These are phyloP conservation scores for Episyrphus balteatus DNA, from an alignment of 1,140 invertebrate genomes.

Conservation along the genomic window DNA sequence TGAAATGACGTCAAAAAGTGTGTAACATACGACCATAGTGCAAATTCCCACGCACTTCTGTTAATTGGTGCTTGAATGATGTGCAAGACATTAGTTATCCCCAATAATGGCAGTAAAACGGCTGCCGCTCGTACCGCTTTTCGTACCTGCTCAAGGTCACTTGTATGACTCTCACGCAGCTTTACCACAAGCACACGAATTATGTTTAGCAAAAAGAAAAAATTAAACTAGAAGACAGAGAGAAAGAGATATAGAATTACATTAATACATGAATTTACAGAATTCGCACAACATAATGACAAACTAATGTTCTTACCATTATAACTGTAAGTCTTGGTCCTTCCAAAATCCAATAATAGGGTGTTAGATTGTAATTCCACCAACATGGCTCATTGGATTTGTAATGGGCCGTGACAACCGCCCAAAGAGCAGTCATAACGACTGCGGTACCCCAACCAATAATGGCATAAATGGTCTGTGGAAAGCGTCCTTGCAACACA, in stretches of 20 bases:
- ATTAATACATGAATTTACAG: neutral
- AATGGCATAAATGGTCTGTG: conserved; percentile 56
- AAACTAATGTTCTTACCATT: conserved; percentile 37
- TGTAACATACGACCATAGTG: conserved; percentile 66
- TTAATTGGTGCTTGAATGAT: conserved; percentile 57
- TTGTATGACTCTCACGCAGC: conserved; percentile 60
- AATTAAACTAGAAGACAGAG: conserved; percentile 56
- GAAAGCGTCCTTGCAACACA: conserved; percentile 65
- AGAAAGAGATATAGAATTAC: conserved; percentile 23
- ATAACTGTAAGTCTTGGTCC: conserved; percentile 68
- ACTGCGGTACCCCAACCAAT: conserved; percentile 75
- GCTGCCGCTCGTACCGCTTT: conserved; percentile 71
- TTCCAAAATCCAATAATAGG: conserved; percentile 79
- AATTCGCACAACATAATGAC: neutral
- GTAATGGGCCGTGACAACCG: conserved; percentile 47
- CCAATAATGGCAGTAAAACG: conserved; percentile 68
- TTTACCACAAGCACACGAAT: conserved; percentile 76
- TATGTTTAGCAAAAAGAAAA: conserved; percentile 73
- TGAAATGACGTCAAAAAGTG: conserved; percentile 77
- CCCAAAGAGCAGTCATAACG: conserved; percentile 61
- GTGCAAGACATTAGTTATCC: conserved; percentile 66
- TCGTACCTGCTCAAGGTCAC: conserved; percentile 68
- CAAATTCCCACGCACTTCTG: conserved; percentile 56
- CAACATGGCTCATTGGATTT: conserved; percentile 50
- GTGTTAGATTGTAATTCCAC: conserved; percentile 71